phyloP scores from a whole-genome alignment of 2,888 invertebrate genomes.

The Netelia inedita region DNA sequence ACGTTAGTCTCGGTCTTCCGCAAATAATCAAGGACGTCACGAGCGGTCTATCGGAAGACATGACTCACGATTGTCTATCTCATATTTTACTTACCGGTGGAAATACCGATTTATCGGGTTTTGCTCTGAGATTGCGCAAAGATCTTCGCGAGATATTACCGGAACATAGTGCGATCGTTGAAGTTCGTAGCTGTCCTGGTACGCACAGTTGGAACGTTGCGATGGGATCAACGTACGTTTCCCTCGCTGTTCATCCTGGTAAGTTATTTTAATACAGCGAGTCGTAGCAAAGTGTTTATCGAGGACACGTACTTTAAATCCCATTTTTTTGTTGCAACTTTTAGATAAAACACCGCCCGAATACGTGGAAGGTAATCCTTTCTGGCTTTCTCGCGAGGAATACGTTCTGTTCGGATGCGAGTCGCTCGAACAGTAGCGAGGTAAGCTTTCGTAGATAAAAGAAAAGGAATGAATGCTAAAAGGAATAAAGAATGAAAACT shows the following conservation, averaged over 20 bases:
- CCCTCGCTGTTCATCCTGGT: conserved; percentile 83
- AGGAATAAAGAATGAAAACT: conserved; percentile 9
- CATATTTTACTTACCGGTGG: conserved; percentile 84
- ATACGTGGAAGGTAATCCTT: conserved; percentile 83
- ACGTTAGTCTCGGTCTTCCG: conserved; percentile 82
- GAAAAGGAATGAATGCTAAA: neutral
- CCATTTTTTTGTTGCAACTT: neutral
- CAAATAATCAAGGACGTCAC: conserved; percentile 83
- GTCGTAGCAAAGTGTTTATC: neutral
- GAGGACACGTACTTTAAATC: neutral
- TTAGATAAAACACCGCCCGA: conserved; percentile 83
- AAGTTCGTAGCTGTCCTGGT: conserved; percentile 83
- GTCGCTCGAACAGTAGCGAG: conserved; percentile 79
- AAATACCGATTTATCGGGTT: conserved; percentile 84
- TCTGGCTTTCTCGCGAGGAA: conserved; percentile 85
- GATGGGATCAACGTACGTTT: conserved; percentile 84
- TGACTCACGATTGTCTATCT: conserved; percentile 83
- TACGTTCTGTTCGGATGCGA: conserved; percentile 85
- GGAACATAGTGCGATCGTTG: conserved; percentile 81
- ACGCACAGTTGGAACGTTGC: conserved; percentile 84
- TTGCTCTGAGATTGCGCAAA: conserved; percentile 82
- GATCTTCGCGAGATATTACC: conserved; percentile 83
- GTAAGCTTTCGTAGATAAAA: conserved; percentile 26
- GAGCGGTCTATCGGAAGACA: conserved; percentile 80
- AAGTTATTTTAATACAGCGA: conserved; percentile 46